Base-by-base conservation (phyloP, 2,113 vertebrate species). In the Nipponia nippon region DNA sequence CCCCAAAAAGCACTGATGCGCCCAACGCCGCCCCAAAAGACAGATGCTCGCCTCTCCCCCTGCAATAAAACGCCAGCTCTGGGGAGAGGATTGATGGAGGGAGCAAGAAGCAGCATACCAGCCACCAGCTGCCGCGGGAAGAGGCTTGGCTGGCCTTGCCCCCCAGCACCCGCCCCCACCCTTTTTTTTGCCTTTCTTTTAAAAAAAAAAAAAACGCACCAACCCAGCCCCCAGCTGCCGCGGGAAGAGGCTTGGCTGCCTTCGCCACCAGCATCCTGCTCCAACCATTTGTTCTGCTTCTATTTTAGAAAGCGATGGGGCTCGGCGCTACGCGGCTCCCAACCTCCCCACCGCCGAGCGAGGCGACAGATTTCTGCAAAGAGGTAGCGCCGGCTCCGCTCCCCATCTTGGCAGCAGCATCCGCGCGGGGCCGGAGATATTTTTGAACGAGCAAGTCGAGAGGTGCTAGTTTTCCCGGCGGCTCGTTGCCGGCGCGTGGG, bases 271-370 rank as follows among this genome's bases (percentile, higher is more conserved):
- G 72, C 87, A 94, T 94, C 90, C 76, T 34, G 94, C 94, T 95
- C 94, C 94, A 83, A 89, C 94, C 96, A 90, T 93, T 95, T 95
- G 96, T 93, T 95, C 96, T 58, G 94, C 92, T 95, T 84, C 96
- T 96, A 95, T 97, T 97, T 96, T 87, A 7, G 90, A 73, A 73
- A n/a, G 90, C 55, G 38, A 23, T 4, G 81, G 84, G 72, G 73
- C 65, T 66, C 36, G 12, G 73, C 27, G 26, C 89, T 85, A 8
- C 5, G 3, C 40, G 15, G 72, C 79, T 89, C 93, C 91, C 89
- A 55, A 36, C 80, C 89, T 97, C 83, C 89, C 95, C 91, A 34
- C 21, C 3, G 21, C 72, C 19, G 27, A 67, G 81, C 14, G 6
- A 87, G 81, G 93, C 53, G 49, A 87, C 93, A 95, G 89, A 92